Evolutionary conservation across 1,140 invertebrate genomes (phyloP).

Genomic region (Hestina assimilis): DNA sequence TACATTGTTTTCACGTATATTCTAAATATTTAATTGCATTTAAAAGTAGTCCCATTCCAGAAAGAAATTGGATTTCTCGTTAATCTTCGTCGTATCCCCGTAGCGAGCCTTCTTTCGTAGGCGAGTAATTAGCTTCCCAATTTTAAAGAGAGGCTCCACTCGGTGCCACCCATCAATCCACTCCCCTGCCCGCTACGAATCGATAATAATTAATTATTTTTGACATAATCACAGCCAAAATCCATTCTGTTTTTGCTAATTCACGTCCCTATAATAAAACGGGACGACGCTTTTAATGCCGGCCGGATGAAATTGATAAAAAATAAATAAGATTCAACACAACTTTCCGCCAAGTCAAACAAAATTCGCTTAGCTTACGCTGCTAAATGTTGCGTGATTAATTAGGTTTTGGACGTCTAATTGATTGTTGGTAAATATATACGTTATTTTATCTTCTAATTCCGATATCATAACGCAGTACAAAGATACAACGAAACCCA

Average conservation of each 20-base stretch:
- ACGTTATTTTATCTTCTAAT: slow-evolving; percentile 3
- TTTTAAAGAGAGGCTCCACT: slow-evolving; percentile 68
- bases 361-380: slow-evolving; percentile 59
- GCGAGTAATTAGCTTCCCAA: slow-evolving; percentile 73
- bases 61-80: slow-evolving; percentile 41
- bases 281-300: slow-evolving; percentile 67
- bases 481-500: slow-evolving; percentile 13
- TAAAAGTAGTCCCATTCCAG: slow-evolving; percentile 1
- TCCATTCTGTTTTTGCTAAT: slow-evolving; percentile 80
- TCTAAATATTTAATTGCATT: slow-evolving; percentile 16
- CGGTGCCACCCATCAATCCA: slow-evolving; percentile 64
- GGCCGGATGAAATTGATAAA: slow-evolving; percentile 73
- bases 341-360: slow-evolving; percentile 70
- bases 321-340: slow-evolving; percentile 70
- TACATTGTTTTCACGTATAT: too few relatives aligned
- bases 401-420: slow-evolving; percentile 33
- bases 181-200: slow-evolving; percentile 64
- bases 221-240: slow-evolving; percentile 79
- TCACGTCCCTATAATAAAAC: slow-evolving; percentile 76
- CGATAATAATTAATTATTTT: slow-evolving; percentile 81
- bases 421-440: slow-evolving; percentile 11
- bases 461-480: background rate
- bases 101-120: slow-evolving; percentile 40
- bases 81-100: slow-evolving; percentile 56
- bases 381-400: slow-evolving; percentile 51